phyloP scores from a whole-genome alignment of 2,888 invertebrate species.

The Aelia acuminata region DNA sequence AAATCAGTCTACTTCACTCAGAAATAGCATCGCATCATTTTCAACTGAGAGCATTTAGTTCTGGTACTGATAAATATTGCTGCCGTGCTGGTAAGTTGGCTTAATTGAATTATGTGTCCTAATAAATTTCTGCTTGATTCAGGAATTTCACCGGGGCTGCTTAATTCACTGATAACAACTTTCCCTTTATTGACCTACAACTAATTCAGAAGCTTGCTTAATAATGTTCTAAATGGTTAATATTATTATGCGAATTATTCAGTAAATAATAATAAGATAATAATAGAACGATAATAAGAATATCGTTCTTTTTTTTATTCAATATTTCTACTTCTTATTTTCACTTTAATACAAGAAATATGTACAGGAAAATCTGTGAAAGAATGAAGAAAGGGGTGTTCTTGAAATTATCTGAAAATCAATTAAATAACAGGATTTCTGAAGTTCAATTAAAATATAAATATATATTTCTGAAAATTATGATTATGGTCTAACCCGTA shows the following conservation, averaged over 20 bases:
- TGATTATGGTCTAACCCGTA: too few relatives aligned
- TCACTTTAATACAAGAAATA: too few relatives aligned
- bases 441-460: too few relatives aligned
- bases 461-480: too few relatives aligned
- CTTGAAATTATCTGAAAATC: too few relatives aligned
- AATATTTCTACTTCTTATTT: too few relatives aligned
- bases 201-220: background rate
- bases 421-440: too few relatives aligned
- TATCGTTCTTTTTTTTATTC: too few relatives aligned
- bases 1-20: background rate
- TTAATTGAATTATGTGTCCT: background rate
- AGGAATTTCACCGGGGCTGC: background rate
- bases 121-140: background rate
- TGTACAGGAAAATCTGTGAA: too few relatives aligned
- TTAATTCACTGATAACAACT: background rate
- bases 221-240: background rate
- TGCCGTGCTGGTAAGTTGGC: background rate
- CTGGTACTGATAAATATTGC: constrained; percentile 1
- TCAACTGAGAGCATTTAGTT: background rate
- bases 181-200: background rate
- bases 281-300: too few relatives aligned
- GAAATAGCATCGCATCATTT: background rate
- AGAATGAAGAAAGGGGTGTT: too few relatives aligned
- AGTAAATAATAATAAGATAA: background rate
- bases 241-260: background rate